Evolutionary conservation across 2,113 vertebrate species (phyloP).

Genomic region (Epinephelus moara): DNA sequence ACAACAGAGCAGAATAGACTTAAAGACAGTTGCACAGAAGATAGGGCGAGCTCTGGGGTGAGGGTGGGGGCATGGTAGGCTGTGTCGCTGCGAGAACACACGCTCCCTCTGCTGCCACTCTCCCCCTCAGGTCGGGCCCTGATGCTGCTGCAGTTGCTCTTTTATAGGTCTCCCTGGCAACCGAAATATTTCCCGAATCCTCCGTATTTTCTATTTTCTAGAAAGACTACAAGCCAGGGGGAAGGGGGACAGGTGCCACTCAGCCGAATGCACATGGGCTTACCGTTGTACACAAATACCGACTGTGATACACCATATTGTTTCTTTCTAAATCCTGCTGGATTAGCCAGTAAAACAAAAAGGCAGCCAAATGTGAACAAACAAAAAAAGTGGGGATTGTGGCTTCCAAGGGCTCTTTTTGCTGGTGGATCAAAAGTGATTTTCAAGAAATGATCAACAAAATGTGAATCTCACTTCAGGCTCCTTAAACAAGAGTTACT

Average conservation of each 20-base stretch:
- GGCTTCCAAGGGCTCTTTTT: constrained; percentile 54
- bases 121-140: constrained; percentile 72
- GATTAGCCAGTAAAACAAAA: constrained; percentile 78
- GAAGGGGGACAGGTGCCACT: constrained; percentile 78
- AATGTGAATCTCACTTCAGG: constrained; percentile 44
- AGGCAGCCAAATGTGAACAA: constrained; percentile 72
- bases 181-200: constrained; percentile 75
- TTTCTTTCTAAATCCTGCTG: constrained; percentile 72
- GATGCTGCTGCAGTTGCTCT: constrained; percentile 84
- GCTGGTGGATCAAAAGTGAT: constrained; percentile 61
- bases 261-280: constrained; percentile 78
- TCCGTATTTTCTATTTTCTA: constrained; percentile 69
- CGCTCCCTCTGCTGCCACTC: constrained; percentile 69
- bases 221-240: constrained; percentile 69
- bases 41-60: constrained; percentile 78
- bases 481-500: constrained; percentile 23
- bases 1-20: constrained; percentile 86
- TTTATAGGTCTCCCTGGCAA: constrained; percentile 85
- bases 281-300: constrained; percentile 73
- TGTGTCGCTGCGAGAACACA: constrained; percentile 68
- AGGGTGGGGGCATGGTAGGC: constrained; percentile 74
- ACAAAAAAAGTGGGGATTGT: constrained; percentile 56
- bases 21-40: constrained; percentile 86
- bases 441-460: constrained; percentile 54
- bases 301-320: constrained; percentile 78